These are phyloP conservation scores for Nesometra sesokonis DNA, from an alignment of 35 echinoderm and acorn worm genomes.

Conservation along the genomic window DNA sequence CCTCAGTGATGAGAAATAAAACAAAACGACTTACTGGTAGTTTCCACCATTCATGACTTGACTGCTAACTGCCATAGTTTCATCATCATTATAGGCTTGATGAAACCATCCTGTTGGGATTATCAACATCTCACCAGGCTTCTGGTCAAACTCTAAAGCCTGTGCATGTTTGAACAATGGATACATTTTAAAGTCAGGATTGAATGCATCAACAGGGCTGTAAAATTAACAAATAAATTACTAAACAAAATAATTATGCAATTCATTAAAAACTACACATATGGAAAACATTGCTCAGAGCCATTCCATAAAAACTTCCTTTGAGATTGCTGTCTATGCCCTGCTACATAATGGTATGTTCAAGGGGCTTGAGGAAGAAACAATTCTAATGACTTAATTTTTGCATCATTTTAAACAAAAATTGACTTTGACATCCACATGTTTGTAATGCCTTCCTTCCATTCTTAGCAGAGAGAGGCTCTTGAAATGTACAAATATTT, in stretches of 20 bases:
- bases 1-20: too few species aligned
- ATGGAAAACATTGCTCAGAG: background rate
- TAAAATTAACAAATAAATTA: background rate
- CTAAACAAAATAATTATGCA: too few species aligned
- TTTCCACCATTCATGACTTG: constrained; percentile 60
- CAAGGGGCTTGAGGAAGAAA: too few species aligned
- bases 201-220: constrained; percentile 48
- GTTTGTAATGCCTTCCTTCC: too few species aligned
- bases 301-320: too few species aligned
- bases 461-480: too few species aligned
- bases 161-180: constrained; percentile 44
- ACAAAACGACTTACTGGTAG: constrained; percentile 32
- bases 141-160: constrained; percentile 37
- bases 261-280: background rate
- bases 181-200: constrained; percentile 38
- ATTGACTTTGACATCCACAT: too few species aligned
- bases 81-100: constrained; percentile 51
- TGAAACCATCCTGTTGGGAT: constrained; percentile 76
- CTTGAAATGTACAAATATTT: too few species aligned
- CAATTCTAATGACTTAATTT: too few species aligned
- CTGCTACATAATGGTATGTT: too few species aligned
- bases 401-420: too few species aligned
- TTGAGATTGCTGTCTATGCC: too few species aligned
- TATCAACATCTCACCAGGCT: constrained; percentile 50
- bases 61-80: constrained; percentile 59